A percentile compares a stretch with the other conserved stretches of the same genome.
phyloP scores from a whole-genome alignment of 2,797 vertebrate species.

The Sebastes iracundus region DNA sequence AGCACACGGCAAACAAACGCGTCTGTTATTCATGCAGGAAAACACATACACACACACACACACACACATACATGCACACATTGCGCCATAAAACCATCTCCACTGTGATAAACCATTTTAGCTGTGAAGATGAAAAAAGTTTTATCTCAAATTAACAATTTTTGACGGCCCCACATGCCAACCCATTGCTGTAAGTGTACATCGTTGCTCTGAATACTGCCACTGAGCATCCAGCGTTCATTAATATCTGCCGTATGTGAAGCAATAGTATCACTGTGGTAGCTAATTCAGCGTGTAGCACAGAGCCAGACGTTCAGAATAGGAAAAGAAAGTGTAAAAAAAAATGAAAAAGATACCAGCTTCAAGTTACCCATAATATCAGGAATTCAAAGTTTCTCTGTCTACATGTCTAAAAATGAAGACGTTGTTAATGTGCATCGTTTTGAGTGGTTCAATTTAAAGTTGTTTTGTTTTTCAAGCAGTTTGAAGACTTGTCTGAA shows the following conservation, averaged over 20 bases:
- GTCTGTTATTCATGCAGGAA: constrained; percentile 53
- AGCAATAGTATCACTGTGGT: constrained; percentile 71
- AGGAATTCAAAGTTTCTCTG: constrained; percentile 20
- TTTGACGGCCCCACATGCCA: constrained; percentile 15
- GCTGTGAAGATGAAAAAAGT: constrained; percentile 63
- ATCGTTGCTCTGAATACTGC: constrained; percentile 47
- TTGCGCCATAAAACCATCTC: constrained; percentile 58
- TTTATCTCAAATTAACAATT: constrained; percentile 51
- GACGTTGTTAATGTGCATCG: background rate
- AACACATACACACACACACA: constrained; percentile 10
- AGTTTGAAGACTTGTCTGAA: background rate
- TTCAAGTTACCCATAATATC: constrained; percentile 21
- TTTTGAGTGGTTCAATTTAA: background rate
- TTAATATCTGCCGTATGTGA: constrained; percentile 50
- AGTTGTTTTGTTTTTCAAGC: background rate
- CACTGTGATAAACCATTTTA: constrained; percentile 76
- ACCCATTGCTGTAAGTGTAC: constrained; percentile 6
- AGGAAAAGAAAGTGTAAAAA: background rate
- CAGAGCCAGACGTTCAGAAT: constrained; percentile 26
- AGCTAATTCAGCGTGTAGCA: constrained; percentile 46
- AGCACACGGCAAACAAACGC: constrained; percentile 69
- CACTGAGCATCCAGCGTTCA: constrained; percentile 35
- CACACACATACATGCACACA: background rate
- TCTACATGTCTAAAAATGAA: background rate
- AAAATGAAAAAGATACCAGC: constrained; percentile 22